phyloP scores from a whole-genome alignment of 2,888 invertebrate species.

The Cacoxenus indagator region DNA sequence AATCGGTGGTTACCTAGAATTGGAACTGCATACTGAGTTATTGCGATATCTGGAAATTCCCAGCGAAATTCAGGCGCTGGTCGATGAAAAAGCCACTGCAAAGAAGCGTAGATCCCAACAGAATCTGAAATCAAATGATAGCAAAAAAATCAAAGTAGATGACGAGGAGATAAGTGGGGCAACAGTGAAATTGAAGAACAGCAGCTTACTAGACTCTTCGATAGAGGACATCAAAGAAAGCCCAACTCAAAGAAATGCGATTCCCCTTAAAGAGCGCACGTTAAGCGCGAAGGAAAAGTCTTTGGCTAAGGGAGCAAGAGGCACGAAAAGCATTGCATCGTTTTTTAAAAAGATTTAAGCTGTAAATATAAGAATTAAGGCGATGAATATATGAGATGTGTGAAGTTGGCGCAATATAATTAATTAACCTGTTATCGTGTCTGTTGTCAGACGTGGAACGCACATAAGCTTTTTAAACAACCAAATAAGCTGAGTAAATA shows the following conservation, averaged over 20 bases:
- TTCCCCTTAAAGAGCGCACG: slow-evolving; percentile 68
- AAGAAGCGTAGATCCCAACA: slow-evolving; percentile 74
- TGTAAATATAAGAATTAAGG: background rate
- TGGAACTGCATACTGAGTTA: slow-evolving; percentile 77
- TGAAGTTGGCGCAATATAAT: background rate
- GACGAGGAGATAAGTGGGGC: slow-evolving; percentile 50
- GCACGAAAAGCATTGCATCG: slow-evolving; percentile 84
- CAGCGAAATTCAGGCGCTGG: slow-evolving; percentile 57
- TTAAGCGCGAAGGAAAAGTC: slow-evolving; percentile 81
- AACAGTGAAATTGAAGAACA: slow-evolving; percentile 68
- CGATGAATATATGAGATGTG: no score
- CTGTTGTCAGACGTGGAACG: background rate
- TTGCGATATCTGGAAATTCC: slow-evolving; percentile 75
- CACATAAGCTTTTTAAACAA: background rate
- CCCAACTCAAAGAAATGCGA: slow-evolving; percentile 31
- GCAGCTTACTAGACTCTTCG: slow-evolving; percentile 48
- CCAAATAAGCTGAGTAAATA: background rate
- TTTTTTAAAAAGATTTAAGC: slow-evolving; percentile 75
- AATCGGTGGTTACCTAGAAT: slow-evolving; percentile 82
- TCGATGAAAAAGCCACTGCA: slow-evolving; percentile 70
- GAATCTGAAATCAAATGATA: slow-evolving; percentile 57
- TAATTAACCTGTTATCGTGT: background rate
- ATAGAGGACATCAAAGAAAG: slow-evolving; percentile 36
- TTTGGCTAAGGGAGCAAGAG: slow-evolving; percentile 79
- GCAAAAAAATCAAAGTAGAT: slow-evolving; percentile 71